Evolutionary conservation across 2,797 vertebrate genomes (phyloP).

Genomic region (Tokudaia muenninki): DNA sequence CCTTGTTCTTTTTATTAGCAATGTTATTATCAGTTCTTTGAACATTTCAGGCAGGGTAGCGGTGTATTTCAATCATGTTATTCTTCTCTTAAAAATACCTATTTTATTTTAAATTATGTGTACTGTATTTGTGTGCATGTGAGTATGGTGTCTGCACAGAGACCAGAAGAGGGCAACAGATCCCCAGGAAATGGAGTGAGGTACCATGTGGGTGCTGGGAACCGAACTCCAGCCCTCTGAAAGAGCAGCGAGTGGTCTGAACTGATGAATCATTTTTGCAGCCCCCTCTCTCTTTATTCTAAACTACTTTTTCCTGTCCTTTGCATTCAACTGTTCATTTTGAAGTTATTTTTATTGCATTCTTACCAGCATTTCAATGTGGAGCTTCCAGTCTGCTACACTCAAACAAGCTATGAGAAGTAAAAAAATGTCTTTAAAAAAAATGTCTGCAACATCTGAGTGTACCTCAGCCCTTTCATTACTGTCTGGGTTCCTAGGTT

Average conservation of each 20-base stretch:
- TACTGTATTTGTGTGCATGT: background rate
- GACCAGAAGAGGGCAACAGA: background rate
- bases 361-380: slow-evolving; percentile 47
- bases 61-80: background rate
- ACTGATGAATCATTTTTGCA: background rate
- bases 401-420: slow-evolving; percentile 45
- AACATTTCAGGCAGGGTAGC: background rate
- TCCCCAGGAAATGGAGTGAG: background rate
- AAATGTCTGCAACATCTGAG: background rate
- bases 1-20: background rate
- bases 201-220: background rate
- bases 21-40: background rate
- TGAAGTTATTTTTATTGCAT: slow-evolving; percentile 40
- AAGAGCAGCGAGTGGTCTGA: background rate
- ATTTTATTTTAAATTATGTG: background rate
- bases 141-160: background rate
- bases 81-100: background rate
- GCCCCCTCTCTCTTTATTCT: background rate
- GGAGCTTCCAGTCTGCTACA: background rate
- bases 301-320: background rate
- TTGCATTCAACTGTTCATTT: slow-evolving; percentile 35
- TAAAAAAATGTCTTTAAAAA: slow-evolving; percentile 38
- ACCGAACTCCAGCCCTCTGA: background rate
- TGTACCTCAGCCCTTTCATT: slow-evolving; percentile 7
- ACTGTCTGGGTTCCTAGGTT: slow-evolving; percentile 37